phyloP scores from a whole-genome alignment of 2,797 vertebrate genomes.

The Astyanax mexicanus region DNA sequence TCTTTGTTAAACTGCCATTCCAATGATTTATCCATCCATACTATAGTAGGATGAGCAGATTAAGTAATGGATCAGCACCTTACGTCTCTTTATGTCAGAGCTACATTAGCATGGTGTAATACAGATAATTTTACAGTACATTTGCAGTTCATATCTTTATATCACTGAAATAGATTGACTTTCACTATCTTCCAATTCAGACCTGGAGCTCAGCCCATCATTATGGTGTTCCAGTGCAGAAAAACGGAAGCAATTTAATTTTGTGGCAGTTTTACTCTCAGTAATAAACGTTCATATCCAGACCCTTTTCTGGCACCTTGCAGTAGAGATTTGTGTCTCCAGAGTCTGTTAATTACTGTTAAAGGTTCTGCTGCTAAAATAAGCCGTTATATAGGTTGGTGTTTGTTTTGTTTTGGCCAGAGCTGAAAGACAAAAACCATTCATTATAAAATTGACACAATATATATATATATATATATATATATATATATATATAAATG shows the following conservation, averaged over 20 bases:
- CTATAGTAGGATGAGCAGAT: neutral
- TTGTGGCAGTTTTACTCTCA: neutral
- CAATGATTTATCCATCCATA: neutral
- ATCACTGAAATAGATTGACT: neutral
- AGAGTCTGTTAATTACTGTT: neutral
- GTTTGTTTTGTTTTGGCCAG: too few species aligned
- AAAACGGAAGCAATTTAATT: conserved; percentile 11
- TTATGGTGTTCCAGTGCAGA: neutral
- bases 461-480: too few species aligned
- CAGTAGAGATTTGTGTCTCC: neutral
- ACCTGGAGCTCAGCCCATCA: neutral
- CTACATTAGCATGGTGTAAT: neutral
- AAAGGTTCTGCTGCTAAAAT: neutral
- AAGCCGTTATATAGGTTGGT: too few species aligned
- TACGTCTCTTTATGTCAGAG: neutral
- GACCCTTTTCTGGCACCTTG: neutral
- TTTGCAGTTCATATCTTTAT: neutral
- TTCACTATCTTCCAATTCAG: neutral
- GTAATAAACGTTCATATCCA: neutral
- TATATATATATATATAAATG: too few species aligned
- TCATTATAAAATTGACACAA: too few species aligned
- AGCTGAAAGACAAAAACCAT: too few species aligned
- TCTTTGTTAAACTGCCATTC: neutral
- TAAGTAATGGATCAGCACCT: neutral
- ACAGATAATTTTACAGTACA: neutral